Evolutionary conservation across 2,113 vertebrate genomes (phyloP), one percentile per base, ranked within the genome.

Genomic region (Zosterops lateralis): DNA sequence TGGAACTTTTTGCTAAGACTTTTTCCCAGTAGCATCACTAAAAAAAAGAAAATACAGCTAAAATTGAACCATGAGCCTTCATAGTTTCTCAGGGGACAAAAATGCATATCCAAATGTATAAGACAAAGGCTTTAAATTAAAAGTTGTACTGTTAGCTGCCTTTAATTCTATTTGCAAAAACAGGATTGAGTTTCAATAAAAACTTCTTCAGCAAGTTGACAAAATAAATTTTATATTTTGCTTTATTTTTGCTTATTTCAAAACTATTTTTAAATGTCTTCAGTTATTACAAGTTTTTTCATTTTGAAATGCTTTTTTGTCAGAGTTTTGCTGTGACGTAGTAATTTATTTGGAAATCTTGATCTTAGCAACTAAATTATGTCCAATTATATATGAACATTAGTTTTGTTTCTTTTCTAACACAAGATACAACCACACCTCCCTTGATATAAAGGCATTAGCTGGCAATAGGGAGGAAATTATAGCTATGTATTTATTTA

Each of bases 41-140:
- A 40, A 67, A 72, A 68, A 61, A 80, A 75, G 8, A 7, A 89
- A 93, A 76, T 68, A 57, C 2, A 67, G 36, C 3, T 42, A 25
- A 84, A 91, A 92, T 32, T 76, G 47, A 97, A 86, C 50, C 25
- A 83, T 5, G 19, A 56, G 7, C 20, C 50, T 93, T 89, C 83
- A 40, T 20, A 91, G 38, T 81, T 45, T 94, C 58, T 54, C 38
- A 76, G n/a, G 17, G 47, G 66, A 47, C 42, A 72, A 70, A 93
- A 88, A 89, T 17, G 3, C 17, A 0, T 8, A 56, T 65, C 7
- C n/a, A 47, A 78, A 64, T 73, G 17, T 56, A 48, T 87, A 74
- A 57, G 2, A 2, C 1, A 42, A 44, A 13, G 4, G 12, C 66
- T 67, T 89, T n/a, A 82, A 71, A 71, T 65, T 38, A 36, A 56